Evolutionary conservation across 2,888 invertebrate genomes (phyloP), one percentile per base, ranked within the genome.

Genomic region (Tanytarsus gracilentus): DNA sequence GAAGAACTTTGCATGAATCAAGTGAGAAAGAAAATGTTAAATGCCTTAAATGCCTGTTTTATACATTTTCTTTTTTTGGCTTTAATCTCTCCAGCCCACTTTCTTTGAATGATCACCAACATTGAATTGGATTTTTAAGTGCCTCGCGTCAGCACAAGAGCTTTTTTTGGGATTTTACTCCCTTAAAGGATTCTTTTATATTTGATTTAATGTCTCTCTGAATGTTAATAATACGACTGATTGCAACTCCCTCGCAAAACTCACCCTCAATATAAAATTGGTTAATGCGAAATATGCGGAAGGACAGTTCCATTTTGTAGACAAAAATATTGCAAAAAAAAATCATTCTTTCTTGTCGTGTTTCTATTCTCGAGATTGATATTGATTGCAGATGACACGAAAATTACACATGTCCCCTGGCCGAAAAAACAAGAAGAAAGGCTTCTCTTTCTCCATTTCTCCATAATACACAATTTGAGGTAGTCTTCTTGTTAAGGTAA

Each of bases 341-440:
- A 18, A 44, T 44, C 23, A 44, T 44, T 23, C 21, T 44, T n/a
- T 23, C 11, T 44, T 44, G 21, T 18, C 9, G 16, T 11, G n/a
- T 2, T 48, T 48, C 18, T 50, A 18, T 21, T 33, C 30, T 49
- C 3, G 21, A 14, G 30, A 52, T 27, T 52, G 29, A 53, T 39
- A 53, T 39, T 36, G 21, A 58, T 58, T 44, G 29, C 44, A 58
- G 58, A 48, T 58, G 58, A 58, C 58, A 58, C 27, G 58, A 58
- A 58, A 58, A 48, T 58, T 58, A 40, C 58, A 48, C 9, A 18
- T 44, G 44, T 44, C 44, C 44, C 21, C 18, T 23, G 23, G 44
- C 36, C 36, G 36, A 36, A 44, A 23, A 18, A 44, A 1, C 8
- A 44, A 21, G 21, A 44, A 44, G 8, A 2, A 14, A 53, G 25